Evolutionary conservation across 2,888 invertebrate species (phyloP), one percentile per base, ranked within the genome.

Genomic region (Sphaerophoria taeniata): DNA sequence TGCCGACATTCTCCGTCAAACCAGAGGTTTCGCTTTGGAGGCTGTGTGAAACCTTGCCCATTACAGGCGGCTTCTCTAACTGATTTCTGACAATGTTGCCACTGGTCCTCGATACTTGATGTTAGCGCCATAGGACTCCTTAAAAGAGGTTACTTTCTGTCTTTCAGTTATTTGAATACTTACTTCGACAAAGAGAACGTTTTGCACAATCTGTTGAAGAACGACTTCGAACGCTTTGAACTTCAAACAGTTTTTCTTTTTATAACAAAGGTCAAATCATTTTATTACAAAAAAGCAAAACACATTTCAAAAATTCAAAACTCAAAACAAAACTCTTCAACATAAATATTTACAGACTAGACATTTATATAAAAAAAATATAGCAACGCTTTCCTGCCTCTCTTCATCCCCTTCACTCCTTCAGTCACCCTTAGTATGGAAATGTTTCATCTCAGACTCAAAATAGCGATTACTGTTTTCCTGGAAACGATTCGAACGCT

Each of bases 401-500:
- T 24, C 2, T 24, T 24, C 24, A 1, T 24, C 24, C 1, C 24
- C 2, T 2, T 24, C 24, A 2, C 1, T 24, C 24, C 1, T 24
- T 85, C 76, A 85, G 81, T 81, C 81, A 31, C 77, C 63, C 58
- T 85, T 77, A 14, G 43, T 16, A 60, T 85, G 85, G 73, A 81
- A 85, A 36, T 70, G 60, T 77, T 74, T 60, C 14, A 81, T 73
- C 34, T 85, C 85, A 73, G 91, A 90, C 67, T 91, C 91, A 61
- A 91, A 91, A 87, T 91, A 91, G 78, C 91, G 91, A 34, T 89
- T 89, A 7, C 91, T 91, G 76, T 88, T 91, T 86, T 91, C 91
- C 71, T 91, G 90, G 84, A 90, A 91, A 36, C 89, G 91, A 88
- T 91, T 90, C 36, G 91, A 91, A 87, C 94, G 92, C 88, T 94